Conservation (phyloP, 2,888 invertebrate genomes). For the Lottia scabra region DNA sequence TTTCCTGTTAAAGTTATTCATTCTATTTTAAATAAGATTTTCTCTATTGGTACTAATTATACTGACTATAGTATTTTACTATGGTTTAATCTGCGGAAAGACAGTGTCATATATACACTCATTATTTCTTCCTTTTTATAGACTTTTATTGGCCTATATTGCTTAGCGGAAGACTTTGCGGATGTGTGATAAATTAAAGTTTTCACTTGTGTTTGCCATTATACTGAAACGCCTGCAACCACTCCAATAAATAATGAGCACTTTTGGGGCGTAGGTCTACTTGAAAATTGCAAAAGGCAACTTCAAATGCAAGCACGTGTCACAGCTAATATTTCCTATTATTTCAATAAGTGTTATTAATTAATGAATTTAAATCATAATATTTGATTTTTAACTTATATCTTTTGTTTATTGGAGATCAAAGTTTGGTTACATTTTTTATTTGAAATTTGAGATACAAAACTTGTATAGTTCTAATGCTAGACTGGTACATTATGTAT, state of each 20-base stretch:
- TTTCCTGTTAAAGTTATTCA: not conserved
- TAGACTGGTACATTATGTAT: no score
- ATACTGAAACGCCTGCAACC: not conserved
- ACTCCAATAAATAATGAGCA: not conserved
- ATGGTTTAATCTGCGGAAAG: constrained; percentile 3
- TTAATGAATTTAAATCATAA: no score
- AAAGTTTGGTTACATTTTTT: no score
- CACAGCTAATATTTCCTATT: not conserved
- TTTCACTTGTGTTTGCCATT: not conserved
- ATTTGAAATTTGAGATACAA: no score
- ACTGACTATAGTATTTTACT: not conserved
- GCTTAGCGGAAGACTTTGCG: constrained; percentile 9
- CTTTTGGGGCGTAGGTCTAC: not conserved
- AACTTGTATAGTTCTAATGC: no score
- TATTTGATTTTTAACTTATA: no score
- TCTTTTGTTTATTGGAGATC: no score
- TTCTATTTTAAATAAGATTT: not conserved
- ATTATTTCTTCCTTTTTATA: constrained; percentile 7
- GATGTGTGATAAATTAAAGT: not conserved
- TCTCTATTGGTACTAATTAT: not conserved
- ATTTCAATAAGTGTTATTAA: not conserved
- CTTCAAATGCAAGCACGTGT: not conserved
- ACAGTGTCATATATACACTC: constrained; percentile 4
- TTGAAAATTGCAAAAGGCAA: not conserved
- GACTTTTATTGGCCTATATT: constrained; percentile 10